Base-by-base conservation (phyloP, 1,140 invertebrate species). In the Ectropis grisescens region DNA sequence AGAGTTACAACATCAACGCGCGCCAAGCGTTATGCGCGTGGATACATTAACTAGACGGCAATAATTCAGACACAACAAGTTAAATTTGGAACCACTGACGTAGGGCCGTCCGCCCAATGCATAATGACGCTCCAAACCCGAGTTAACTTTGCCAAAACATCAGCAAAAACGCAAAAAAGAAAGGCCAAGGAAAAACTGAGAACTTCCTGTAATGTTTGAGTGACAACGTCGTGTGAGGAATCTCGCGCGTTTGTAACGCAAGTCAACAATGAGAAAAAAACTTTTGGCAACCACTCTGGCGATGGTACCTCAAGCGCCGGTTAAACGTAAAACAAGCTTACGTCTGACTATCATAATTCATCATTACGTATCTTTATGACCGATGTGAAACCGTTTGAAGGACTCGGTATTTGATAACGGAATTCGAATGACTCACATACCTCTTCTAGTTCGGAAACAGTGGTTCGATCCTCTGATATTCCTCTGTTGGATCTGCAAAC, bases 371-470 rank as follows among this genome's bases (percentile, higher is more conserved):
- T 19, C 16, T 19, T 19, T 19, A 19, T 8, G 16, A 19, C 16
- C 16, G 8, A 19, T 8, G 16, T 8, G 16, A 19, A 19, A 19
- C 16, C 3, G 3, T 19, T 19, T 19, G 16, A 19, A 19, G n/a
- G n/a, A 19, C 16, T 3, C 3, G 16, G 16, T 19, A 4, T 4
- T 8, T 19, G 16, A 19, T 36, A 19, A 19, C 16, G 3, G 3
- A 19, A 19, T 19, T 4, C 8, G 3, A 19, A 3, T 19, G 3
- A 19, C 8, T 54, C 49, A 74, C 66, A 38, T 46, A 86, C 88
- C 82, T 88, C 88, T 47, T 88, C 85, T 58, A 83, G 82, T 67
- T 88, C 86, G 12, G 85, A 87, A 12, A 88, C 75, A 4, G 88
- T 90, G 34, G 84, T 84, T 19, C 85, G 76, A 43, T 88, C 87